These are phyloP conservation scores for Heterotilapia buettikoferi DNA, from an alignment of 2,113 vertebrate genomes.

Conservation along the genomic window DNA sequence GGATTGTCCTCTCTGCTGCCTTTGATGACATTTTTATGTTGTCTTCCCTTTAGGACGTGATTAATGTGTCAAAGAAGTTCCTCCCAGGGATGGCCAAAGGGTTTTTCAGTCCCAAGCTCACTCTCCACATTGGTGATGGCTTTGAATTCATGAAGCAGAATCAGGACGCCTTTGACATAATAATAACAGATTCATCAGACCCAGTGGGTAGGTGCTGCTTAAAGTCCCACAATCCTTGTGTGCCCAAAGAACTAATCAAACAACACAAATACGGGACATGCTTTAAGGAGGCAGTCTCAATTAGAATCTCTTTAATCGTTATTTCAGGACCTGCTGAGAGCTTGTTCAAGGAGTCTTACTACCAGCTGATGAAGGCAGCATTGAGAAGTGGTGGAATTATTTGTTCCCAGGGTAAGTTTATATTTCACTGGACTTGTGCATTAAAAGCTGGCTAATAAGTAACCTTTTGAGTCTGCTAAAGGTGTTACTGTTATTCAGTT, in stretches of 20 bases:
- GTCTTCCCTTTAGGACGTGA: slow-evolving; percentile 83
- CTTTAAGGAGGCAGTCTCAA: neutral
- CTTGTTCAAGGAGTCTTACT: slow-evolving; percentile 97
- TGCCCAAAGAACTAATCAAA: neutral
- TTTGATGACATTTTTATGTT: neutral
- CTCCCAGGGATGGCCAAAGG: slow-evolving; percentile 94
- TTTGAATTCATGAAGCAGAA: slow-evolving; percentile 99
- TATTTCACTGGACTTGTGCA: neutral
- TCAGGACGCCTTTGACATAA: slow-evolving; percentile 94
- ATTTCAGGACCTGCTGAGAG: slow-evolving; percentile 89
- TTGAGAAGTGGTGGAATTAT: slow-evolving; percentile 88
- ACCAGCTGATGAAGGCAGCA: slow-evolving; percentile 95
- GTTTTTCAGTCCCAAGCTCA: slow-evolving; percentile 91
- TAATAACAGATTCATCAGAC: slow-evolving; percentile 97
- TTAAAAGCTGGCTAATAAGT: neutral
- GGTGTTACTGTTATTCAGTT: neutral
- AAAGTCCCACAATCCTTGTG: neutral
- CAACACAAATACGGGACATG: neutral
- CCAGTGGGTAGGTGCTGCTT: slow-evolving; percentile 83
- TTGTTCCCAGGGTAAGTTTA: slow-evolving; percentile 88
- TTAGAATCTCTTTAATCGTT: neutral
- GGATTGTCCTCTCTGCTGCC: neutral
- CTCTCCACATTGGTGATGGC: slow-evolving; percentile 89
- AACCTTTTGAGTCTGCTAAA: neutral
- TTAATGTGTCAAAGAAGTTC: slow-evolving; percentile 92